phyloP scores from a whole-genome alignment of 37 sponge, comb jelly and placozoan genomes.

The Aphrocallistes beatrix region DNA sequence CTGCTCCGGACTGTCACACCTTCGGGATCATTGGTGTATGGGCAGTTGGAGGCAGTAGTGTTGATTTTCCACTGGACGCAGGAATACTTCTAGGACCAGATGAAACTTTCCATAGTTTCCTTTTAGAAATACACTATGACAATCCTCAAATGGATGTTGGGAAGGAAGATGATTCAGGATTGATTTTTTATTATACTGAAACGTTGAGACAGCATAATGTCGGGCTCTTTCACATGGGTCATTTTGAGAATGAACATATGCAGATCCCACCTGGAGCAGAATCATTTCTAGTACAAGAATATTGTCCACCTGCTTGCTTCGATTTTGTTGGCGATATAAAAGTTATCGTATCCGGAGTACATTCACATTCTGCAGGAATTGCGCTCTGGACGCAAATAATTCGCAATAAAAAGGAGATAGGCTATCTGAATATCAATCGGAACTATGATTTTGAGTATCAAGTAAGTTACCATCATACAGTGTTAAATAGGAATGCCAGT shows the following conservation, averaged over 20 bases:
- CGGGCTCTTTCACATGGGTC: not conserved
- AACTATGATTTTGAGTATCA: slow-evolving; percentile 62
- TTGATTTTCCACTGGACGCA: slow-evolving; percentile 37
- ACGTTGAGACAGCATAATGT: not conserved
- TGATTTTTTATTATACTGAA: not conserved
- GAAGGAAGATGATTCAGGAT: not conserved
- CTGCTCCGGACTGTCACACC: not conserved
- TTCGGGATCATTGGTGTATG: not conserved
- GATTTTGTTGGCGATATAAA: not conserved
- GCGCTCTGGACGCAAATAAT: not conserved
- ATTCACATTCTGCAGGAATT: not conserved
- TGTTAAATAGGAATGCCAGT: no score
- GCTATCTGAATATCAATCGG: slow-evolving; percentile 33
- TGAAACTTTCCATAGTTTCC: not conserved
- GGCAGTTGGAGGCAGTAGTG: slow-evolving; percentile 20
- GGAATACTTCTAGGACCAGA: slow-evolving; percentile 46
- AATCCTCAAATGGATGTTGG: slow-evolving; percentile 22
- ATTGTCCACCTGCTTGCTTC: not conserved
- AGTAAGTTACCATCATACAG: no score
- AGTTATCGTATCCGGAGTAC: not conserved
- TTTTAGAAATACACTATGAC: slow-evolving; percentile 52
- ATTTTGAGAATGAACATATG: not conserved
- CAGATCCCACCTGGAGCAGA: not conserved
- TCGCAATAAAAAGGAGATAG: slow-evolving; percentile 19
- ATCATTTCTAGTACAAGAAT: not conserved